Base-by-base conservation (phyloP, 2,888 invertebrate species). In the Oscheius sp. region DNA sequence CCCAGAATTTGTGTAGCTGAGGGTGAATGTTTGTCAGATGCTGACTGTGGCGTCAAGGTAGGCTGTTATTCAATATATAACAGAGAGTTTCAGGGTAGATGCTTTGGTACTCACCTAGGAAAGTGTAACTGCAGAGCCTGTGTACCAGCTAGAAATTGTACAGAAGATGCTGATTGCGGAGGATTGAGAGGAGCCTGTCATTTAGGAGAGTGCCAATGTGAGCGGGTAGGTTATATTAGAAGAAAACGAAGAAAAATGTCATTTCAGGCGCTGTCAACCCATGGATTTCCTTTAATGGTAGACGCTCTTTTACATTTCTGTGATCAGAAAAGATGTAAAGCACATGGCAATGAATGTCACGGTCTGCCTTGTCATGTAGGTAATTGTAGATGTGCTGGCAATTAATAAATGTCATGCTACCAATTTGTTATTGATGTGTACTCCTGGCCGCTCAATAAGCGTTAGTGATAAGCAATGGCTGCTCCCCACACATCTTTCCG, bases 331-430 rank as follows among this genome's bases (percentile, higher is more conserved):
- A 71, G 25, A 25, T 71, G 71, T 61, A 46, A 25, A 45, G 63
- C 46, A 6, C n/a, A 63, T 23, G 59, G 61, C 18, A 27, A 71
- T 27, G 71, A 71, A 7, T 71, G 71, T 35, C 71, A 71, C 35
- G 71, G 71, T 18, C 49, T 71, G 35, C 71, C 71, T 23, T 71
- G 71, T 49, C 59, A 71, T 29, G 41, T 61, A 21, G 71, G 71
- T 25, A 59, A 52, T 16, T 71, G 71, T 29, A 46, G 29, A 29
- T 71, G 71, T 61, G 21, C 49, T 46, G 61, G 41, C 41, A 21
- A 66, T 49, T 52, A 66, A 66, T 66, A 66, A 66, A 66, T 16
- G 25, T 66, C 16, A 6, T 9, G 25, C 18, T 66, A n/a, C n/a
- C n/a, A n/a, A n/a, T 21, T 66, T 66, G 16, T 18, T 49, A 3